Percentiles rank a stretch among this genome's conserved stretches.
These are phyloP conservation scores for Halcyon chelicuti DNA, from an alignment of 2,797 vertebrate species.

Conservation along the genomic window DNA sequence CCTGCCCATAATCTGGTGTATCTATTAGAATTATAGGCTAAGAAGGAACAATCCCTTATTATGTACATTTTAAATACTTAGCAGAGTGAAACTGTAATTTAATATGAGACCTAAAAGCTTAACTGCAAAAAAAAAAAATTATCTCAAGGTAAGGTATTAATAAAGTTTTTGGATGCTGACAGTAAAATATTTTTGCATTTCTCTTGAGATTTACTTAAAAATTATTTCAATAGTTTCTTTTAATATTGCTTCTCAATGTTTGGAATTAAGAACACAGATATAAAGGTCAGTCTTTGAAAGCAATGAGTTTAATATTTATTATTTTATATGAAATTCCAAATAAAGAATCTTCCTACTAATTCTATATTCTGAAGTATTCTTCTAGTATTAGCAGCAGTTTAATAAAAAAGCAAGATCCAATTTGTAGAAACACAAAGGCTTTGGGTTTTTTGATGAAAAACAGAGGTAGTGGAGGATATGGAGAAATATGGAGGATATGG, in stretches of 20 bases:
- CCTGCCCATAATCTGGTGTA: neutral
- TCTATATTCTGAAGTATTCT: neutral
- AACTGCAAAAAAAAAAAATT: neutral
- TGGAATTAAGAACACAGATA: neutral
- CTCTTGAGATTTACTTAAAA: neutral
- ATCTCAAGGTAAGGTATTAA: neutral
- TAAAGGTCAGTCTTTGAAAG: neutral
- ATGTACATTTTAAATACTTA: neutral
- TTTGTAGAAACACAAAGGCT: neutral
- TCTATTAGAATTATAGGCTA: neutral
- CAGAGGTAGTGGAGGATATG: neutral
- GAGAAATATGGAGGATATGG: neutral
- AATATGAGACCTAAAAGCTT: neutral
- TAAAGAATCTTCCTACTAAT: neutral
- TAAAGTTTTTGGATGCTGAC: neutral
- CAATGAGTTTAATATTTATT: neutral
- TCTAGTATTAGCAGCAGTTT: neutral
- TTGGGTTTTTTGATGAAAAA: neutral
- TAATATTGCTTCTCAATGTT: neutral
- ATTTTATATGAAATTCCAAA: neutral
- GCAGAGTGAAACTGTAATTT: neutral
- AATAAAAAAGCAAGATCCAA: conserved; percentile 25
- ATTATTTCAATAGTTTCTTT: neutral
- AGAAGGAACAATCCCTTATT: neutral
- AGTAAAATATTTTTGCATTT: neutral